A percentile compares a stretch with the other conserved stretches of the same genome.
Conservation (phyloP, 2,888 invertebrate species). For the Allophyes oxyacanthae region DNA sequence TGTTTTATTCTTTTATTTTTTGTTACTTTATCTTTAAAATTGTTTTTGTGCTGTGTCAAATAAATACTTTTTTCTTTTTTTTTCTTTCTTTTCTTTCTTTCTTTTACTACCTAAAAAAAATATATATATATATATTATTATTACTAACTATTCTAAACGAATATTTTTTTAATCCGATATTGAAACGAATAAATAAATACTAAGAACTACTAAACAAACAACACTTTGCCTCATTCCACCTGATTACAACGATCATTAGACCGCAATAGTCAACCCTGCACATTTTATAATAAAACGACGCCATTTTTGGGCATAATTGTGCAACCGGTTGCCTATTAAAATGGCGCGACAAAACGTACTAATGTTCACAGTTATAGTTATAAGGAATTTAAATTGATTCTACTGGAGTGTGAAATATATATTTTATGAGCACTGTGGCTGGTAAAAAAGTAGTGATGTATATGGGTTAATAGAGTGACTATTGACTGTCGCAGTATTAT, state of each 20-base stretch:
- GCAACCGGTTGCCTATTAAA: slow-evolving; percentile 37
- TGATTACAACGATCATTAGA: slow-evolving; percentile 18
- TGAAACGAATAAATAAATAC: slow-evolving; percentile 2
- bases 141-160: too few species aligned
- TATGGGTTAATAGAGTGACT: slow-evolving; percentile 47
- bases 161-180: too few species aligned
- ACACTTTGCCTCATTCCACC: slow-evolving; percentile 22
- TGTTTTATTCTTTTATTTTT: too few species aligned
- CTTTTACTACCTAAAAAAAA: too few species aligned
- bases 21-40: too few species aligned
- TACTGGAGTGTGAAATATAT: slow-evolving; percentile 58
- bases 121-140: too few species aligned
- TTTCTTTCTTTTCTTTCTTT: too few species aligned
- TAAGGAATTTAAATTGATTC: slow-evolving; percentile 58
- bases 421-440: slow-evolving; percentile 26
- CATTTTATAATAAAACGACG: slow-evolving; percentile 57
- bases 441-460: slow-evolving; percentile 31
- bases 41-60: too few species aligned
- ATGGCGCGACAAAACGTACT: slow-evolving; percentile 34
- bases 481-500: slow-evolving; percentile 16
- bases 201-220: slow-evolving; percentile 4
- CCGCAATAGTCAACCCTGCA: slow-evolving; percentile 29
- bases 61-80: too few species aligned
- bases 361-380: slow-evolving; percentile 47
- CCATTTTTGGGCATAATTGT: slow-evolving; percentile 61